Evolutionary conservation across 2,797 vertebrate genomes (phyloP).

Genomic region (Varecia variegata): DNA sequence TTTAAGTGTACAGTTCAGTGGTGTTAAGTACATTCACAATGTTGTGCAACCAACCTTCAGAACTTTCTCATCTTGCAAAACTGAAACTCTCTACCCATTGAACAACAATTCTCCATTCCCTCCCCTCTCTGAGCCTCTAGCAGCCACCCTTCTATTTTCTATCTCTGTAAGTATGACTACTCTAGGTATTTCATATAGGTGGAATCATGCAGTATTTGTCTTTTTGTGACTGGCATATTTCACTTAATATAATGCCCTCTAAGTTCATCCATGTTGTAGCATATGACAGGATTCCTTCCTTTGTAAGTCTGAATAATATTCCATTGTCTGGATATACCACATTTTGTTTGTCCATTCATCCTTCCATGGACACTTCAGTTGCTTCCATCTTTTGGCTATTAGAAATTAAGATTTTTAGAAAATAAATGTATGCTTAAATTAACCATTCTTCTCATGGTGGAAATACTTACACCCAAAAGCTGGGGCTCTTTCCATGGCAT

Average conservation of each 20-base stretch:
- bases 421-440: constrained; percentile 19
- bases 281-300: not conserved
- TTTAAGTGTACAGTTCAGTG: not conserved
- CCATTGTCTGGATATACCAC: not conserved
- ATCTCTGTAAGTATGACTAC: not conserved
- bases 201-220: not conserved
- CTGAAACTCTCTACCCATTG: not conserved
- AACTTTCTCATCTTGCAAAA: not conserved
- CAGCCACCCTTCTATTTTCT: not conserved
- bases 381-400: not conserved
- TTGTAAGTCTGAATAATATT: not conserved
- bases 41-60: not conserved
- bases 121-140: not conserved
- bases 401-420: not conserved
- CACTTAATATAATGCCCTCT: not conserved
- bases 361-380: not conserved
- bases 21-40: not conserved
- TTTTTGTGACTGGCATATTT: not conserved
- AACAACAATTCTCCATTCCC: not conserved
- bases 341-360: not conserved
- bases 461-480: not conserved
- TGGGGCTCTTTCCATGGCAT: not conserved
- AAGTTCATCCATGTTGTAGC: not conserved
- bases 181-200: not conserved
- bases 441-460: not conserved